Base-by-base conservation (phyloP, 2,797 vertebrate genomes). In the Orientallactaga sibirica region DNA sequence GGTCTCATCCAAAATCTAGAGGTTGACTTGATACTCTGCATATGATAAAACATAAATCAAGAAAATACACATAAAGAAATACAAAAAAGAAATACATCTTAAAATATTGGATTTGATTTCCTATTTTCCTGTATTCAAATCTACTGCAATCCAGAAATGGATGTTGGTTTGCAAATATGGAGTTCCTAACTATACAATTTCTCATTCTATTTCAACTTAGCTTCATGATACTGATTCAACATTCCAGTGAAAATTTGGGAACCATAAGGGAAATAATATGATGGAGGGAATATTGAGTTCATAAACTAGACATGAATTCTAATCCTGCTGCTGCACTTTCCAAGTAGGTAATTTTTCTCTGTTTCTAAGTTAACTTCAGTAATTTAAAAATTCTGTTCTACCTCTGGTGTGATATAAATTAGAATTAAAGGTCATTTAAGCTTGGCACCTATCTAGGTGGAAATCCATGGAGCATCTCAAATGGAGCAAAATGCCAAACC, bases 311-410 rank as follows among this genome's bases (percentile, higher is more conserved):
- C 7, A 61, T 19, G 7, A 68, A 68, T 86, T 93, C 55, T 76
- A 88, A 85, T 83, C 2, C 41, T 70, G 11, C 7, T 18, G 66
- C 81, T 68, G 16, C 12, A 62, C 41, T 89, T 64, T 62, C 14
- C 7, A 68, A 5, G 70, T 78, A 73, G 55, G 8, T 25, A 2
- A 43, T 73, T 64, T 74, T 58, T 20, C 4, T 70, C 7, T 74
- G 2, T 70, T 3, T n/a, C 19, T 78, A 71, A 61, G 3, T 71
- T 87, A 41, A 95, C 19, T 43, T 89, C 18, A 52, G 64, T 61
- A 11, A 79, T 81, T 58, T 94, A 76, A 88, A 95, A 93, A 48
- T 84, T 95, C 5, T 91, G 74, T 74, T 92, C 27, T 86, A 70
- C 16, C 16, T 85, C 80, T 84, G 8, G 5, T 90, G 5, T 88